Percentiles rank a stretch among this genome's conserved stretches.
phyloP scores from a whole-genome alignment of 1,140 invertebrate genomes.

The Muscidifurax raptorellus region DNA sequence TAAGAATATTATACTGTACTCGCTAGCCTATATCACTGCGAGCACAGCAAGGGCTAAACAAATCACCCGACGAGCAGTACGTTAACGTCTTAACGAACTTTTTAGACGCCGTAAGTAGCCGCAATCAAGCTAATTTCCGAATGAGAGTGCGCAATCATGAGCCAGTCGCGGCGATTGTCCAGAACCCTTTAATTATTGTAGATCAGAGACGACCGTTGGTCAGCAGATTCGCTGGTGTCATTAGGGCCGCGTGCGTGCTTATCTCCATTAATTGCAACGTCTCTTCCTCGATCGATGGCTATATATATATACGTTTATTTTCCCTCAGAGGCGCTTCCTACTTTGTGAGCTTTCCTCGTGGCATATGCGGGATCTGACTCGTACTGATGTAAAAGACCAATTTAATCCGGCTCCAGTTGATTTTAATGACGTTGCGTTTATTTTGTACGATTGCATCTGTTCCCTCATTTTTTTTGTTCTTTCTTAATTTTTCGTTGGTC shows the following conservation, averaged over 20 bases:
- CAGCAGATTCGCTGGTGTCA: neutral
- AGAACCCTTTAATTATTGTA: constrained; percentile 15
- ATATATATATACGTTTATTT: neutral
- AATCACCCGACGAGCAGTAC: neutral
- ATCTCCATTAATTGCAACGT: neutral
- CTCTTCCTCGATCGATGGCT: neutral
- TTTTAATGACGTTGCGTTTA: neutral
- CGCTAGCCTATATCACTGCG: too few relatives aligned
- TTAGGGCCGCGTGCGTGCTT: neutral
- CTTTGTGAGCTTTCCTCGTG: neutral
- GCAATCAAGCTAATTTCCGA: constrained; percentile 23
- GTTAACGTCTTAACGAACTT: constrained; percentile 33
- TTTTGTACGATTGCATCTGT: neutral
- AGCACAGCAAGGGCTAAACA: constrained; percentile 24
- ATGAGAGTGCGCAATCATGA: constrained; percentile 29
- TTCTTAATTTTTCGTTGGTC: constrained; percentile 2
- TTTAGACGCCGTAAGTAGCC: constrained; percentile 40
- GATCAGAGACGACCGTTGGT: constrained; percentile 1
- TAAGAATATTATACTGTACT: too few relatives aligned
- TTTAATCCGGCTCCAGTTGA: constrained; percentile 22
- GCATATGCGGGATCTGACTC: neutral
- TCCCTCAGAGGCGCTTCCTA: neutral
- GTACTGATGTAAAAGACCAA: neutral
- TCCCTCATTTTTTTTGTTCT: neutral
- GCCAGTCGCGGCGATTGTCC: neutral